Base-by-base conservation (phyloP, 2,888 invertebrate genomes). In the Noctua pronuba region DNA sequence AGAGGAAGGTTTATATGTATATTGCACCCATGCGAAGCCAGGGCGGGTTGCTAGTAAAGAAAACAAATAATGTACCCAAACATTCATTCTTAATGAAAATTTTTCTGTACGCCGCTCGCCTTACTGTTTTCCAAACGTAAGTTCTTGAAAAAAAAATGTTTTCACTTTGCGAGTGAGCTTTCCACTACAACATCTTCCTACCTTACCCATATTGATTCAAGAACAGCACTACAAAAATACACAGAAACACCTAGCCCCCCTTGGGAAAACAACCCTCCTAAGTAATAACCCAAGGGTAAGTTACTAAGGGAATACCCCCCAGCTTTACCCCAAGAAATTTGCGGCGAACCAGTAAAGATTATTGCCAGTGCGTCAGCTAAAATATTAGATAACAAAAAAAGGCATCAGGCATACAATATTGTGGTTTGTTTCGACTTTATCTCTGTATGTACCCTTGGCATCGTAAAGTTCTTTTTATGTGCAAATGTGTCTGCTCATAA, bases 381-480 rank as follows among this genome's bases (percentile, higher is more conserved):
- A 92, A 92, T 93, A 94, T 93, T 92, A 89, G 90, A 91, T 90
- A 89, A 89, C 91, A 88, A 90, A 90, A 92, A 92, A 92, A 91
- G 91, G 85, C 91, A 92, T 92, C 91, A 92, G 92, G 91, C 92
- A 91, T 88, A 92, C 91, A 81, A 91, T 92, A 93, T 92, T 91
- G 92, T 87, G 91, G 91, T 91, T 91, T 92, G 91, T 93, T 93
- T 91, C 87, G 83, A 88, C 88, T 91, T 92, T 92, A 92, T 92
- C 90, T 91, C 81, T 85, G 75, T 80, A 84, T 74, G 86, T 85
- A 85, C 88, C 88, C 89, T 77, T 83, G 87, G 85, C 86, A 87
- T 86, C 93, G 93, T 94, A 95, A 95, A 95, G 88, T 94, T 94
- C 92, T 94, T 95, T 95, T 95, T 95, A 95, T 93, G 95, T 92